Evolutionary conservation across 2,797 vertebrate genomes (phyloP).

Genomic region (Petrocephalus sullivani): DNA sequence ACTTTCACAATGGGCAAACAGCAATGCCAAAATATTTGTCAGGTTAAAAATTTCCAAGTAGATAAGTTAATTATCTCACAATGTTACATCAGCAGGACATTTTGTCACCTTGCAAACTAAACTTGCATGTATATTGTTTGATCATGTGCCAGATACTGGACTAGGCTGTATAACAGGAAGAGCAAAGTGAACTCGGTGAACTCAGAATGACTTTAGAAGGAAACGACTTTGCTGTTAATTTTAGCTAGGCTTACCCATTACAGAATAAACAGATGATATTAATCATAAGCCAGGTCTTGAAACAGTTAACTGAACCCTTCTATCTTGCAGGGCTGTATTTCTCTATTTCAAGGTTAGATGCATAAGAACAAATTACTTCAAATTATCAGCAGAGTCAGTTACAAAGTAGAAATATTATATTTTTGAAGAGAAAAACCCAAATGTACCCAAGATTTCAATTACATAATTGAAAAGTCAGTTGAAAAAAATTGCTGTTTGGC

Average conservation of each 20-base stretch:
- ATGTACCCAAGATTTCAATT: not conserved
- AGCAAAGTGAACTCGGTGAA: not conserved
- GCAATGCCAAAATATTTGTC: not conserved
- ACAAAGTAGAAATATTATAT: not conserved
- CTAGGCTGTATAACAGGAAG: not conserved
- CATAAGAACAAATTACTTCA: not conserved
- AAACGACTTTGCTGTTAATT: not conserved
- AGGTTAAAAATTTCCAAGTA: not conserved
- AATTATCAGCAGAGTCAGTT: not conserved
- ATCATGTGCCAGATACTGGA: not conserved
- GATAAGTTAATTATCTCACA: not conserved
- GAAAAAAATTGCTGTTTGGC: not conserved
- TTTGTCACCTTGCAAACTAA: not conserved
- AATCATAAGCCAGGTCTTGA: not conserved
- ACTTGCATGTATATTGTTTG: constrained; percentile 1
- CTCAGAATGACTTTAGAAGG: not conserved
- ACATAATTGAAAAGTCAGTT: not conserved
- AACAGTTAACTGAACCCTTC: not conserved
- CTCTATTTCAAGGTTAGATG: not conserved
- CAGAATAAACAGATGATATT: not conserved
- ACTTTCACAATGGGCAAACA: not conserved
- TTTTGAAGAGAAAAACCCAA: not conserved
- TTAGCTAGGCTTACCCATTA: not conserved
- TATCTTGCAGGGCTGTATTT: not conserved
- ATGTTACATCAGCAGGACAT: constrained; percentile 2